A percentile compares a stretch with the other conserved stretches of the same genome.
Evolutionary conservation across 1,140 invertebrate genomes (phyloP).

Genomic region (Diabrotica undecimpunctata): DNA sequence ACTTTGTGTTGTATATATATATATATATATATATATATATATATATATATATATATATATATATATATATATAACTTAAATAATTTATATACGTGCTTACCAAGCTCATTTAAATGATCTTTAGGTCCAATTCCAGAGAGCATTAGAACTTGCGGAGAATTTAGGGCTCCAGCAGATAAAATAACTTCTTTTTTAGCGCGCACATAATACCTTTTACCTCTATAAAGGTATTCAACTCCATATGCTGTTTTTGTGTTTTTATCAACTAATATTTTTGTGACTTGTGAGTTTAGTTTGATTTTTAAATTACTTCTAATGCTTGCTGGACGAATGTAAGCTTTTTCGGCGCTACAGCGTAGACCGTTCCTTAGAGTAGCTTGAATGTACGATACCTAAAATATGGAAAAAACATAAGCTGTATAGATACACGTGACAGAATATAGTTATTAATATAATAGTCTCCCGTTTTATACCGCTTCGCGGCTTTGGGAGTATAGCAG

Average conservation of each 20-base stretch:
- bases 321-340: conserved; percentile 64
- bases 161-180: conserved; percentile 79
- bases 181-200: conserved; percentile 80
- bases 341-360: conserved; percentile 64
- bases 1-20: too few species aligned
- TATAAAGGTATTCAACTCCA: conserved; percentile 71
- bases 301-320: conserved; percentile 64
- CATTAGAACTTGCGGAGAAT: conserved; percentile 89
- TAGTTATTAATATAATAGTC: too few species aligned
- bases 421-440: too few species aligned
- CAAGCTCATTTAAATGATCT: conserved; percentile 63
- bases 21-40: too few species aligned
- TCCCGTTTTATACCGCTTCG: too few species aligned
- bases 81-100: background rate
- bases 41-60: too few species aligned
- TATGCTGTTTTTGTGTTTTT: conserved; percentile 55
- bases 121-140: conserved; percentile 84
- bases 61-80: too few species aligned
- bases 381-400: conserved; percentile 29
- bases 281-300: conserved; percentile 62
- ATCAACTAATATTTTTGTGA: conserved; percentile 66
- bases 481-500: too few species aligned
- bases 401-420: background rate
- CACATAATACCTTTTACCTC: conserved; percentile 66
- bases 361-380: conserved; percentile 70